Conservation (phyloP, 2,797 vertebrate species). For the Hephaestus fuliginosus region DNA sequence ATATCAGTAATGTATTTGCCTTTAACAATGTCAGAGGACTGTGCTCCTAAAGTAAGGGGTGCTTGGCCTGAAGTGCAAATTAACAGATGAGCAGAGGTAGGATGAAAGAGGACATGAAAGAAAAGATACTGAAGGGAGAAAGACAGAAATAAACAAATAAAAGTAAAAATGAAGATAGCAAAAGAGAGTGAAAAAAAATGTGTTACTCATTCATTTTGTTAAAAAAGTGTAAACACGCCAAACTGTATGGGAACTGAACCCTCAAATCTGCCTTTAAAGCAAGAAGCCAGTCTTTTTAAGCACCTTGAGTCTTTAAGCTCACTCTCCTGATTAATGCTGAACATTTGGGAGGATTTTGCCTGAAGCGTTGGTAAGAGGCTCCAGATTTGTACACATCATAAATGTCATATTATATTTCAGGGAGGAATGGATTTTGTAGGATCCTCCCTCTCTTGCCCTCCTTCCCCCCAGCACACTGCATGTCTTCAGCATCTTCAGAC, state of each 20-base stretch:
- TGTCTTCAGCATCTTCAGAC: slow-evolving; percentile 45
- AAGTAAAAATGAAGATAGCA: not conserved
- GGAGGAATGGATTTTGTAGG: slow-evolving; percentile 49
- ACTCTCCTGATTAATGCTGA: slow-evolving; percentile 65
- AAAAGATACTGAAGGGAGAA: not conserved
- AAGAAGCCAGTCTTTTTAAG: slow-evolving; percentile 50
- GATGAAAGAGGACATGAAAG: not conserved
- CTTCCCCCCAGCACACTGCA: slow-evolving; percentile 27
- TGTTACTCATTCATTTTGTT: slow-evolving; percentile 23
- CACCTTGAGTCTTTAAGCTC: slow-evolving; percentile 59
- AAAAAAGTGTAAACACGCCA: slow-evolving; percentile 28
- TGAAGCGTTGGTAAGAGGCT: slow-evolving; percentile 64
- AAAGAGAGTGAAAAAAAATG: not conserved
- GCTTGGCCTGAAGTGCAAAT: not conserved
- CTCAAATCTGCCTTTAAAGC: slow-evolving; percentile 50
- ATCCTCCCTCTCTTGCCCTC: slow-evolving; percentile 36
- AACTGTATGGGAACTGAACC: slow-evolving; percentile 29
- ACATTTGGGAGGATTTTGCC: slow-evolving; percentile 70
- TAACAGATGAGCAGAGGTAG: not conserved
- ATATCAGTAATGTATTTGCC: not conserved
- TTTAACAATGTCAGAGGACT: not conserved
- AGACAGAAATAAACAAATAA: not conserved
- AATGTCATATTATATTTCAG: slow-evolving; percentile 68
- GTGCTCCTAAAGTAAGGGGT: not conserved
- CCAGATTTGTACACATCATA: slow-evolving; percentile 69